Conservation (phyloP, 2,797 vertebrate genomes). For the Silurus aristotelis region DNA sequence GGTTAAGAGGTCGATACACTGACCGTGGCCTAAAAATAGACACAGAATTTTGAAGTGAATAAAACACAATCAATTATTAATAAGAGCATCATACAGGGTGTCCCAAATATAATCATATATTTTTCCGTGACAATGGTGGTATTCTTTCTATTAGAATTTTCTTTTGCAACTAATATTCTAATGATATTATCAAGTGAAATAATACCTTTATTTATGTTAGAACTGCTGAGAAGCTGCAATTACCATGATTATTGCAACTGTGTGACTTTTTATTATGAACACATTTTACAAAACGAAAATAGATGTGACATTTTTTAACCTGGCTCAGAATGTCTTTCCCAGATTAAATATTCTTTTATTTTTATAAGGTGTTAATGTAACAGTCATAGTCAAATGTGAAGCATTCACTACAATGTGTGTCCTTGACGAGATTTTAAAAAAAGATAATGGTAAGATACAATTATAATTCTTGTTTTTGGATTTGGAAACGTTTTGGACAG, state of each 20-base stretch:
- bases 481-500: not conserved
- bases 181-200: not conserved
- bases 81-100: not conserved
- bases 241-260: not conserved
- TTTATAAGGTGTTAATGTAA: not conserved
- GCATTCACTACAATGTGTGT: not conserved
- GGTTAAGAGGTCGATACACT: slow-evolving; percentile 96
- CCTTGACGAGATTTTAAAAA: not conserved
- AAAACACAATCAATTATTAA: not conserved
- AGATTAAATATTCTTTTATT: not conserved
- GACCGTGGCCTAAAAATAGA: slow-evolving; percentile 83
- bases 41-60: slow-evolving; percentile 4
- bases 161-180: not conserved
- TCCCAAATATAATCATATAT: not conserved
- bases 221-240: not conserved
- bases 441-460: not conserved
- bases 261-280: not conserved
- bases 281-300: not conserved
- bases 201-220: not conserved
- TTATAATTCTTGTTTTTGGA: not conserved
- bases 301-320: not conserved
- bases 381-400: no score
- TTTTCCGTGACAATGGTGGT: not conserved
- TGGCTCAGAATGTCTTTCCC: not conserved
- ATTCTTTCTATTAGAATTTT: not conserved